phyloP scores from a whole-genome alignment of 2,113 vertebrate species.

The Corythornis madagascariensis region DNA sequence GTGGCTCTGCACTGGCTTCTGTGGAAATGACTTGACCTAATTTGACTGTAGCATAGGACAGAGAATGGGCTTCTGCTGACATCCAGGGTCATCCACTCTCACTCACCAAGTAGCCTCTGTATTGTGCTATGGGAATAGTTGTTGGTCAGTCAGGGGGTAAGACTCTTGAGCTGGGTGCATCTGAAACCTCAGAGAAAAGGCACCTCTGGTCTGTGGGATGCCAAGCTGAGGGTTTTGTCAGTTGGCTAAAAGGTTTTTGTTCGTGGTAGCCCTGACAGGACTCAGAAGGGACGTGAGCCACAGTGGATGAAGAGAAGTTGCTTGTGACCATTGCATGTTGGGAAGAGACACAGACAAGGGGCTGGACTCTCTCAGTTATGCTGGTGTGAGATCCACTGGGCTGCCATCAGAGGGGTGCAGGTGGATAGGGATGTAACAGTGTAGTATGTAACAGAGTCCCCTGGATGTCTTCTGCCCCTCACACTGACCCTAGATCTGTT shows the following conservation, averaged over 20 bases:
- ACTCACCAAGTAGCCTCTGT: not conserved
- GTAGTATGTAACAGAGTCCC: fast-evolving
- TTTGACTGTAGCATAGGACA: not conserved
- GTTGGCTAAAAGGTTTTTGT: not conserved
- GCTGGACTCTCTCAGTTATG: not conserved
- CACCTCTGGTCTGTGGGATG: not conserved
- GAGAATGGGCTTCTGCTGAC: not conserved
- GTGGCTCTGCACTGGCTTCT: not conserved
- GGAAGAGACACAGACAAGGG: not conserved
- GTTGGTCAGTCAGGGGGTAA: not conserved
- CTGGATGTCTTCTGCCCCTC: not conserved
- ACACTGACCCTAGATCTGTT: not conserved
- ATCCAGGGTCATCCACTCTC: not conserved
- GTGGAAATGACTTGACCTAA: not conserved
- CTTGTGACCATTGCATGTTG: not conserved
- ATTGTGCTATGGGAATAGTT: not conserved
- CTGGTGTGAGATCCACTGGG: not conserved
- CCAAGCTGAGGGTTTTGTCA: not conserved
- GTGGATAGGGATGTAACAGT: not conserved
- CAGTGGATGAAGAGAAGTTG: not conserved
- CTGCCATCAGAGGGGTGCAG: fast-evolving
- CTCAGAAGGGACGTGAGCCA: not conserved
- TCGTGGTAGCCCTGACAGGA: not conserved
- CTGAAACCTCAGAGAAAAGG: not conserved
- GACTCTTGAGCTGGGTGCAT: not conserved